phyloP scores from a whole-genome alignment of 2,113 vertebrate genomes.

The Lucifuga dentata region DNA sequence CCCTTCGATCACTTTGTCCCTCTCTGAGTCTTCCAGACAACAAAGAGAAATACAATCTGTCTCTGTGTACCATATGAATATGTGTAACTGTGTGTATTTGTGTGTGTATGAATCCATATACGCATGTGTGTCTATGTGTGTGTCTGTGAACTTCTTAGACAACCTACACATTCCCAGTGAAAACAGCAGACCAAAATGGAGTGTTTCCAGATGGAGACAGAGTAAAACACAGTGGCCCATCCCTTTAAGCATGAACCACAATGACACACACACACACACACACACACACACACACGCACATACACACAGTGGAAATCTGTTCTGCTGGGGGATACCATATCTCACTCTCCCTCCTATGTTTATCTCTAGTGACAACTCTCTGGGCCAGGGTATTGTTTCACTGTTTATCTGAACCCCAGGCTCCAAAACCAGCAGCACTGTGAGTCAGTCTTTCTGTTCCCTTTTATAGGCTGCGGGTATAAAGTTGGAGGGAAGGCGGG shows the following conservation, averaged over 20 bases:
- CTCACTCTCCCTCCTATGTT: conserved; percentile 65
- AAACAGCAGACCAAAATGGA: conserved; percentile 53
- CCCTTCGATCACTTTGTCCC: conserved; percentile 52
- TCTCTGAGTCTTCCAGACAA: conserved; percentile 48
- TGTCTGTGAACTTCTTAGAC: conserved; percentile 64
- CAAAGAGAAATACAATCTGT: conserved; percentile 54
- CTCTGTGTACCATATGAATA: conserved; percentile 38
- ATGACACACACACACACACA: conserved; percentile 26
- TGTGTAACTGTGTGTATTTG: conserved; percentile 1
- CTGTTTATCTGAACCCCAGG: conserved; percentile 73
- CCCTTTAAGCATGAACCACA: conserved; percentile 40
- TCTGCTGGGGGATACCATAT: conserved; percentile 51
- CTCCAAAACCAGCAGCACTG: conserved; percentile 49
- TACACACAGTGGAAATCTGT: conserved; percentile 24
- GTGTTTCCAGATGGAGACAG: conserved; percentile 72
- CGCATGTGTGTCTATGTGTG: not conserved
- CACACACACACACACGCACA: conserved; percentile 30
- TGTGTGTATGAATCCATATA: conserved; percentile 4
- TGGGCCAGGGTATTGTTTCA: conserved; percentile 72
- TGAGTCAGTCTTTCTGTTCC: conserved; percentile 60
- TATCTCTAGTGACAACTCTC: conserved; percentile 76
- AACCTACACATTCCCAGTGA: conserved; percentile 59
- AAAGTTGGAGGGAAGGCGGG: conserved; percentile 36
- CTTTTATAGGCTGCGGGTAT: conserved; percentile 65
- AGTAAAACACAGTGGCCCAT: conserved; percentile 45